A percentile compares a stretch with the other conserved stretches of the same genome.
Evolutionary conservation across 2,113 vertebrate genomes (phyloP).

Genomic region (Datnioides undecimradiatus): DNA sequence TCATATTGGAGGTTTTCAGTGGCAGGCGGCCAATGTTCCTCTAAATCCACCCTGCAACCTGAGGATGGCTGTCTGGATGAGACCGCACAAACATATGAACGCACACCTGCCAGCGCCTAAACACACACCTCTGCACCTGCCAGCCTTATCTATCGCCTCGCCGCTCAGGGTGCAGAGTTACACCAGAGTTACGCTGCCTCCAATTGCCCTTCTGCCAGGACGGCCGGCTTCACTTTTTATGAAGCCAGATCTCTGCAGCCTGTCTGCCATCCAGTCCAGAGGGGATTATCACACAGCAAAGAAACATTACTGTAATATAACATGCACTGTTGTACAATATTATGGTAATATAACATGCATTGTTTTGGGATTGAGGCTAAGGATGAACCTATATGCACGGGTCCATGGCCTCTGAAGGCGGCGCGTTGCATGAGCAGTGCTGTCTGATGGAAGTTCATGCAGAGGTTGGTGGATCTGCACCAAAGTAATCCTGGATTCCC

Average conservation of each 20-base stretch:
- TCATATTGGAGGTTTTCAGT: conserved; percentile 22
- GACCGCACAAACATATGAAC: not conserved
- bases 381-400: conserved; percentile 16
- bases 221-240: conserved; percentile 30
- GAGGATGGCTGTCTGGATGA: conserved; percentile 9
- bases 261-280: conserved; percentile 5
- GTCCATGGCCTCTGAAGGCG: conserved; percentile 12
- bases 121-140: not conserved
- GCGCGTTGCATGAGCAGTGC: not conserved
- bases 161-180: conserved; percentile 6
- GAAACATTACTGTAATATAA: conserved; percentile 49
- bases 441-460: too few relatives aligned
- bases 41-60: not conserved
- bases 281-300: conserved; percentile 26
- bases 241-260: conserved; percentile 35
- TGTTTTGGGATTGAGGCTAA: conserved; percentile 23
- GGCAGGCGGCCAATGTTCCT: conserved; percentile 11
- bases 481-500: too few relatives aligned
- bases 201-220: too few relatives aligned
- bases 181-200: too few relatives aligned
- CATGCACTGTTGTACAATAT: conserved; percentile 41
- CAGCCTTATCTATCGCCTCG: not conserved
- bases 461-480: too few relatives aligned
- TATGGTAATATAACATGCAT: conserved; percentile 37
- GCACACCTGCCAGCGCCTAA: conserved; percentile 4